phyloP scores from a whole-genome alignment of 2,888 invertebrate genomes.

The Melitaea athalia region DNA sequence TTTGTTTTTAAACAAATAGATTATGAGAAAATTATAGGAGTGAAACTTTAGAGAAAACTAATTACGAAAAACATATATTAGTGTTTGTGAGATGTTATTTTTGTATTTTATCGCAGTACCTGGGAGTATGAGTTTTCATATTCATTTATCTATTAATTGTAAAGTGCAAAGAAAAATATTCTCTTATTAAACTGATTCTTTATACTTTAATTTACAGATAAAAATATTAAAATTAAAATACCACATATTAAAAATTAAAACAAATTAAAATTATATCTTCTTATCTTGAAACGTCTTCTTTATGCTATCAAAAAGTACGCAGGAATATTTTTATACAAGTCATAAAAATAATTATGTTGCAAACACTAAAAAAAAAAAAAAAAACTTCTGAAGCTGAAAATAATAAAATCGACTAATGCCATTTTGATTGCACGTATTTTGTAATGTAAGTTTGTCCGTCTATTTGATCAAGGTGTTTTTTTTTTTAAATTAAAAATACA shows the following conservation, averaged over 20 bases:
- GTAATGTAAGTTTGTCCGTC: constrained; percentile 1
- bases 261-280: constrained; percentile 16
- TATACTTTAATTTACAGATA: constrained; percentile 20
- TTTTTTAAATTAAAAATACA: background rate
- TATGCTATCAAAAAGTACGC: constrained; percentile 14
- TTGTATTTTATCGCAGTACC: background rate
- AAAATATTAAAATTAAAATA: constrained; percentile 3
- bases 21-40: no score
- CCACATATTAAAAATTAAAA: constrained; percentile 12
- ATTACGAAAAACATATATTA: background rate
- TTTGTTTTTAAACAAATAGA: no score
- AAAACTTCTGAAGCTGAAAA: constrained; percentile 12
- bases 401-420: background rate
- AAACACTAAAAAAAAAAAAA: background rate
- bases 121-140: constrained; percentile 20
- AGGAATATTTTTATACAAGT: no score
- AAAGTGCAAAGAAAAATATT: constrained; percentile 19
- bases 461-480: background rate
- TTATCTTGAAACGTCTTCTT: constrained; percentile 17
- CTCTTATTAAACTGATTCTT: background rate
- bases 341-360: background rate
- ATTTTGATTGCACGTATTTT: constrained; percentile 2
- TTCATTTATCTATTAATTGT: constrained; percentile 17
- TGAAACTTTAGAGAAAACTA: no score
- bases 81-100: background rate